These are phyloP conservation scores for Aurelia aurita complex sp. Pacific DNA, from an alignment of 30 jellyfish, hydroid and myxozoan species.

Conservation along the genomic window DNA sequence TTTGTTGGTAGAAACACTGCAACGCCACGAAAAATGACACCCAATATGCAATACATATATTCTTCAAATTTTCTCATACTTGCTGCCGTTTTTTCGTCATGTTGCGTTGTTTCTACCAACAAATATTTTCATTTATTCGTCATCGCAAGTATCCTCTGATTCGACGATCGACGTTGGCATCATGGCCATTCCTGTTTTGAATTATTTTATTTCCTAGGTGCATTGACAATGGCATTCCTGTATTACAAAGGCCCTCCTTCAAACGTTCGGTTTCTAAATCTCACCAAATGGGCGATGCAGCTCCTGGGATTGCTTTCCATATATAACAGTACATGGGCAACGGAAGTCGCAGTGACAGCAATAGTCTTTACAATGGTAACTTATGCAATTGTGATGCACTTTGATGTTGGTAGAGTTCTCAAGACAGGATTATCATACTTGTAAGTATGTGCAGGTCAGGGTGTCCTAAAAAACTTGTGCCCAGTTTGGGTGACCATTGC, in stretches of 20 bases:
- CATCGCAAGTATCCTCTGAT: too few relatives aligned
- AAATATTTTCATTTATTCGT: too few relatives aligned
- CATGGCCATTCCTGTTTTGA: not conserved
- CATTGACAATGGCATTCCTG: constrained; percentile 67
- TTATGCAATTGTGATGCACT: constrained; percentile 1
- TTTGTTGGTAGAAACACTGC: too few relatives aligned
- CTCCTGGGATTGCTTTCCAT: constrained; percentile 60
- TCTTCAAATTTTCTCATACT: too few relatives aligned
- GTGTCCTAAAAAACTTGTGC: too few relatives aligned
- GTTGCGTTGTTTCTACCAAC: too few relatives aligned
- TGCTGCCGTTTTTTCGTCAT: too few relatives aligned
- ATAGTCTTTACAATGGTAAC: constrained; percentile 42
- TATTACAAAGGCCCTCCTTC: constrained; percentile 91
- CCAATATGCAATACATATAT: too few relatives aligned
- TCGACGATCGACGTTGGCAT: not conserved
- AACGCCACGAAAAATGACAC: too few relatives aligned
- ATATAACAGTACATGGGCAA: constrained; percentile 72
- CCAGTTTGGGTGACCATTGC: too few relatives aligned
- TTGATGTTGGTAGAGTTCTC: constrained; percentile 10
- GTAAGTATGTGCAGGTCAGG: constrained; percentile 12
- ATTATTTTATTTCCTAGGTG: constrained; percentile 45
- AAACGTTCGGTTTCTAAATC: constrained; percentile 67
- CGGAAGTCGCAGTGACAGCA: constrained; percentile 84
- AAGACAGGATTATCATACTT: not conserved
- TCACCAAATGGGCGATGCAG: constrained; percentile 87